Base-by-base conservation (phyloP, 2,888 invertebrate species). In the Ashinkailepas kermadecensis region DNA sequence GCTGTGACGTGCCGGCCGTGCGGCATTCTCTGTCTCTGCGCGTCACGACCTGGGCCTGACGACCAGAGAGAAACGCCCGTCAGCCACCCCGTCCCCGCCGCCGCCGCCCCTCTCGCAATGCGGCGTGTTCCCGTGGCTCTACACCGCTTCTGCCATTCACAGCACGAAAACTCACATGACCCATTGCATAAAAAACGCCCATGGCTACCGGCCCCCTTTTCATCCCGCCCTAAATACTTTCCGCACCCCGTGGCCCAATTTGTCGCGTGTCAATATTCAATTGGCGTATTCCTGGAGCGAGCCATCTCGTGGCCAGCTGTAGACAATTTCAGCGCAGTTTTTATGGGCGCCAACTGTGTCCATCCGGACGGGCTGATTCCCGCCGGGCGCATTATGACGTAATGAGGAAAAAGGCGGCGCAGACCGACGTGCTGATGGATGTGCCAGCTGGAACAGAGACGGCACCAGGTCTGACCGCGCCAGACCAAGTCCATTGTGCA, bases 371-470 rank as follows among this genome's bases (percentile, higher is more conserved):
- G 70, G 39, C 25, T 39, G 70, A 70, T 70, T 13, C 39, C 70
- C 39, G 21, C 39, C 25, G 70, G 21, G 13, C 6, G 39, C 39
- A 70, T 70, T 70, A 70, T 70, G 70, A 70, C 70, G 25, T 70
- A 70, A 70, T 39, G 70, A 70, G 70, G 70, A 25, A 70, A 70
- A 70, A 70, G 39, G 12, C 39, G 70, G 70, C 70, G 39, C 70
- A 10, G 70, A 13, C 39, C 12, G 59, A 25, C 11, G 70, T 15
- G 70, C 13, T 70, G 70, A 70, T 70, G 25, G 70, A 70, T 70
- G 70, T 21, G 15, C 70, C 23, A 21, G 39, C 70, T 39, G 70
- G 23, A 6, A 1, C 7, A 7, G 59, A 59, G 59, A 59, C 7
- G 12, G 39, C 39, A 13, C 2, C 65, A 0, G 70, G 15, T 25